These are phyloP conservation scores for Chinchilla lanigera DNA, from an alignment of 2,113 vertebrate genomes.

Conservation along the genomic window DNA sequence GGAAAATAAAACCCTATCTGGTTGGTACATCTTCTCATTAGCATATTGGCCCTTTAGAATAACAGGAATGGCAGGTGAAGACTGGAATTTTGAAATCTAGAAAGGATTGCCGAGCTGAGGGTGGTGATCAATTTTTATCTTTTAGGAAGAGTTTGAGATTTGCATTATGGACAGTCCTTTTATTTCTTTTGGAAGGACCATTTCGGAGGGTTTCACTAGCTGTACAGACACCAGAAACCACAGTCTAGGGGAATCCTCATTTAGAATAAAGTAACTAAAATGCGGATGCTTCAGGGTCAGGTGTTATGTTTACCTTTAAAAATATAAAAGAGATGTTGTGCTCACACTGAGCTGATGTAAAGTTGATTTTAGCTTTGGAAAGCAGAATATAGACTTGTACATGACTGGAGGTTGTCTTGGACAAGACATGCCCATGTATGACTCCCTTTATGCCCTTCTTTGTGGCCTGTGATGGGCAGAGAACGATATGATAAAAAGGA, in stretches of 20 bases:
- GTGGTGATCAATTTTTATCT: conserved; percentile 42
- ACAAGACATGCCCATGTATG: not conserved
- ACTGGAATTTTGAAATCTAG: conserved; percentile 24
- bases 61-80: not conserved
- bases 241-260: not conserved
- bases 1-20: not conserved
- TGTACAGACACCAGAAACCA: not conserved
- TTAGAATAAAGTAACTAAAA: not conserved
- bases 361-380: not conserved
- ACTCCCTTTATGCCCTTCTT: not conserved
- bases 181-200: not conserved
- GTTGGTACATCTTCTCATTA: not conserved
- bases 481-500: not conserved
- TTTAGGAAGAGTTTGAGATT: not conserved
- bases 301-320: not conserved
- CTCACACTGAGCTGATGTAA: not conserved
- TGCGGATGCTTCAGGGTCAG: not conserved
- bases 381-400: not conserved
- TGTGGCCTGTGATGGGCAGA: not conserved
- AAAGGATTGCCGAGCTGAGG: not conserved
- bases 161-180: not conserved
- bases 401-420: not conserved
- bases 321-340: not conserved
- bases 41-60: not conserved
- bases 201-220: not conserved